phyloP scores from a whole-genome alignment of 2,113 vertebrate genomes.

The Corvus cornix region DNA sequence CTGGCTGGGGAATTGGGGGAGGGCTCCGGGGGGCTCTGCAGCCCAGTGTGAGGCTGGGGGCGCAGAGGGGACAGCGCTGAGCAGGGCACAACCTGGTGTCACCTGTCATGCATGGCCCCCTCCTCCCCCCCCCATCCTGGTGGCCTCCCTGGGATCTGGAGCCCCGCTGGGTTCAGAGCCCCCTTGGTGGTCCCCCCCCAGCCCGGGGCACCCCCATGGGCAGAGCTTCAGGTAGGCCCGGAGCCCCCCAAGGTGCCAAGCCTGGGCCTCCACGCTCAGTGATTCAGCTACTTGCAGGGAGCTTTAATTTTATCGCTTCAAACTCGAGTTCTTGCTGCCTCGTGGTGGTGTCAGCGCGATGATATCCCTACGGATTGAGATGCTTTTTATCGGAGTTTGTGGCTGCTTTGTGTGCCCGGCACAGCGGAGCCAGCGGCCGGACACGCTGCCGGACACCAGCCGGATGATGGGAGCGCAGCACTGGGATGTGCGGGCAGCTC shows the following conservation, averaged over 20 bases:
- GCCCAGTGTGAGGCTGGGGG: too few species aligned
- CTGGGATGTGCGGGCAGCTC: not conserved
- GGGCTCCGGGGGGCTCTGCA: not conserved
- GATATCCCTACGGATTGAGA: not conserved
- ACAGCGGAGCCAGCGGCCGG: not conserved
- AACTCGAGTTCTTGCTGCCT: not conserved
- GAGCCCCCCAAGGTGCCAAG: not conserved
- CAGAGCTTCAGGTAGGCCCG: not conserved
- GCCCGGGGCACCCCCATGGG: accelerated
- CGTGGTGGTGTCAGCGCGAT: not conserved
- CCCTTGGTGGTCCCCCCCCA: not conserved
- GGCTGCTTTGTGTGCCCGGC: not conserved
- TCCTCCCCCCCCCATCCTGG: not conserved
- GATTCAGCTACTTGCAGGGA: conserved; percentile 56
- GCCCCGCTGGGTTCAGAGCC: not conserved
- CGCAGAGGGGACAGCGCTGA: not conserved
- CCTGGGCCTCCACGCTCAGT: not conserved
- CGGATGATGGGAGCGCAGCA: not conserved
- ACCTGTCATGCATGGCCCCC: not conserved
- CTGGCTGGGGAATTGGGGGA: accelerated
- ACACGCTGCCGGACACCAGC: not conserved
- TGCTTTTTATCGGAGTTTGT: not conserved
- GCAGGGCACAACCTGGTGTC: not conserved
- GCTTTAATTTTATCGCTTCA: not conserved
- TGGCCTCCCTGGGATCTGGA: not conserved